Base-by-base conservation (phyloP, 2,113 vertebrate genomes). In the Onychostruthus taczanowskii region DNA sequence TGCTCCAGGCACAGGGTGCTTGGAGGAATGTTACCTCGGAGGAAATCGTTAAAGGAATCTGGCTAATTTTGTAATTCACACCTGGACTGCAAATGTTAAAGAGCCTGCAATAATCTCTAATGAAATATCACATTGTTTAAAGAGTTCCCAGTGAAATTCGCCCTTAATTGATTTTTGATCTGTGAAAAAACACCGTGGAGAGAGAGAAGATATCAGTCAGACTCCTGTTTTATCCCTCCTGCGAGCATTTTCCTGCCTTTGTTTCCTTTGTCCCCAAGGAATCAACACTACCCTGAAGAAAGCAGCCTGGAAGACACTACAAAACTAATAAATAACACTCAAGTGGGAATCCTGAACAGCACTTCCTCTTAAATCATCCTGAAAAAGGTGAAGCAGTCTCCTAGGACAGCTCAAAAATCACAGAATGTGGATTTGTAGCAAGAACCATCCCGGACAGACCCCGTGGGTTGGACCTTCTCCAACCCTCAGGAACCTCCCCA, bases 151-250 rank as follows among this genome's bases (percentile, higher is more conserved):
- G 91, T 94, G 97, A 98, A 98, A 98, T 97, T 97, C 9, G 13
- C 69, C 94, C 80, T 96, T 98, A 98, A 98, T 98, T 98, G 98
- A 98, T 98, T 98, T 97, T 91, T 97, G 97, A 98, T 97, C 96
- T 96, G 95, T 97, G 92, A 96, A 96, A 93, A 97, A 97, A 96
- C 97, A 97, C 94, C 81, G 23, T 8, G 8, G 77, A 83, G 95
- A 97, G 93, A 95, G 89, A 96, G 96, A 95, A 95, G 89, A 46
- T 92, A 94, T 95, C 94, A 95, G 86, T 89, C 89, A 93, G 75
- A 16, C 21, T 93, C 84, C 80, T 96, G 93, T 92, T 96, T 91
- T 56, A 96, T 94, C 83, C 95, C 83, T 59, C 53, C 81, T 9
- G 20, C 0, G 22, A 93, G 87, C 11, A 1, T 87, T 94, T 87